Evolutionary conservation across 2,888 invertebrate genomes (phyloP).

Genomic region (Anagyrus pseudococci): DNA sequence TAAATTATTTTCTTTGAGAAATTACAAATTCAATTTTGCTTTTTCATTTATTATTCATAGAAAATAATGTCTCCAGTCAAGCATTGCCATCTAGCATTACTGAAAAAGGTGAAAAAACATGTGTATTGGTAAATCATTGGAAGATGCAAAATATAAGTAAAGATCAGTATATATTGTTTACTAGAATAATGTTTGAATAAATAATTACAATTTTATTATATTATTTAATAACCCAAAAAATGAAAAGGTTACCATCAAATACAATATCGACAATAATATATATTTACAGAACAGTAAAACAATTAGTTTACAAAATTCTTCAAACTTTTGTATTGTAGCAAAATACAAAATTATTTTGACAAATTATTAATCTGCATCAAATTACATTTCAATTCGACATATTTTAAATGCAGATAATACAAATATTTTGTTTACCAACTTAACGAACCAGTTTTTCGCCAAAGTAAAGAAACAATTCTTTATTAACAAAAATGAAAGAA

Average conservation of each 20-base stretch:
- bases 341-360: constrained; percentile 30
- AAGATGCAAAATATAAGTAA: too few relatives aligned
- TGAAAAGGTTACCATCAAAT: constrained; percentile 47
- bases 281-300: constrained; percentile 50
- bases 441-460: constrained; percentile 31
- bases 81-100: too few relatives aligned
- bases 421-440: constrained; percentile 19
- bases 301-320: too few relatives aligned
- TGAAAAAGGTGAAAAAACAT: too few relatives aligned
- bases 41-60: too few relatives aligned
- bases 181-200: constrained; percentile 44
- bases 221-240: constrained; percentile 41
- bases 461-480: constrained; percentile 38
- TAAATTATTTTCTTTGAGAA: too few relatives aligned
- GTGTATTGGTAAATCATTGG: too few relatives aligned
- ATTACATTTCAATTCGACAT: constrained; percentile 3
- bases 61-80: too few relatives aligned
- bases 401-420: constrained; percentile 4
- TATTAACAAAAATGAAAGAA: constrained; percentile 34
- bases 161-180: too few relatives aligned
- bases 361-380: constrained; percentile 22
- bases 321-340: constrained; percentile 20
- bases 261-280: constrained; percentile 48
- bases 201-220: constrained; percentile 44
- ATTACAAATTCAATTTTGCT: too few relatives aligned